Evolutionary conservation across 2,113 vertebrate species (phyloP).

Genomic region (Tyto alba): DNA sequence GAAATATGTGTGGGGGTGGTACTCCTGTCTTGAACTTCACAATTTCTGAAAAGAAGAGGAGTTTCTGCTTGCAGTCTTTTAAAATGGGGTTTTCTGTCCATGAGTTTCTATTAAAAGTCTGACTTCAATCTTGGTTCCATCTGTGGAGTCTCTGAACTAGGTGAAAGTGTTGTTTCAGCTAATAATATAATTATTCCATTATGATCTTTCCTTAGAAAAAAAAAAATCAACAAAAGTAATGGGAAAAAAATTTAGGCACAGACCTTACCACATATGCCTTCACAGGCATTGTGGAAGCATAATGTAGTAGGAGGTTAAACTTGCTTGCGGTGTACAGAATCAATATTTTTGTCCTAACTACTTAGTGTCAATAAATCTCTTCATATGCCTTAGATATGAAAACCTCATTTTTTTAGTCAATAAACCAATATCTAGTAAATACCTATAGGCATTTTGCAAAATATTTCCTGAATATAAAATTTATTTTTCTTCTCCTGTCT

Average conservation of each 20-base stretch:
- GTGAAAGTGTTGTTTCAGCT: background rate
- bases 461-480: background rate
- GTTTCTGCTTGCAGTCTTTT: background rate
- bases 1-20: slow-evolving; percentile 26
- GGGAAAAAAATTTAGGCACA: background rate
- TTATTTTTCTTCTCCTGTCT: background rate
- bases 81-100: slow-evolving; percentile 7
- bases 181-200: background rate
- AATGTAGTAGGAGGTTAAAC: background rate
- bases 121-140: background rate
- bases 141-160: background rate
- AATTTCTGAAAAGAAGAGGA: slow-evolving; percentile 33
- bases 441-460: background rate
- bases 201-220: background rate
- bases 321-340: background rate
- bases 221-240: background rate
- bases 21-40: slow-evolving; percentile 25
- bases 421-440: background rate
- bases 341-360: background rate
- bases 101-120: slow-evolving; percentile 10
- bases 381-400: background rate
- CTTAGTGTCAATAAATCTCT: background rate
- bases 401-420: background rate
- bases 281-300: background rate
- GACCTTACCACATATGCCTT: background rate